Percentiles rank a stretch among this genome's conserved stretches.
Evolutionary conservation across 2,797 vertebrate species (phyloP).

Genomic region (Gephyroberyx darwinii): DNA sequence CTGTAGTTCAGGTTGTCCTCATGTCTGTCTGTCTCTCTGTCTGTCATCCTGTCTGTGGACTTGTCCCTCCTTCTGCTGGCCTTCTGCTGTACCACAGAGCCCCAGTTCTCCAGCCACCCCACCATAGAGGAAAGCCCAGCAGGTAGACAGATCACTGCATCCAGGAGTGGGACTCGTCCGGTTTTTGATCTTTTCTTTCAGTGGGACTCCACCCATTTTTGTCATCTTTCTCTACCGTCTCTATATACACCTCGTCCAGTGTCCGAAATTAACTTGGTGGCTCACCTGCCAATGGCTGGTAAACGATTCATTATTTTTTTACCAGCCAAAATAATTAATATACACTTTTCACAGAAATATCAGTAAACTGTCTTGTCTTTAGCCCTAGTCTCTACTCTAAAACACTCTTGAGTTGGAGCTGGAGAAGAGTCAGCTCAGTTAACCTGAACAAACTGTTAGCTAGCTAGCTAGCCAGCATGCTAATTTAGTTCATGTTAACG

Average conservation of each 20-base stretch:
- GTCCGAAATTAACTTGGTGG: constrained; percentile 35
- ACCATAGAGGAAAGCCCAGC: constrained; percentile 60
- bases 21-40: constrained; percentile 43
- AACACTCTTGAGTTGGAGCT: too few relatives aligned
- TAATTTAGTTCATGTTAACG: too few relatives aligned
- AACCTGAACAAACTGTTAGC: too few relatives aligned
- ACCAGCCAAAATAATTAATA: too few relatives aligned
- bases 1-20: constrained; percentile 32
- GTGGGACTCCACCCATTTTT: not conserved
- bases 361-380: too few relatives aligned
- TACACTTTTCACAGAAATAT: too few relatives aligned
- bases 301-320: too few relatives aligned
- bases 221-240: too few relatives aligned
- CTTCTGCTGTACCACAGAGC: constrained; percentile 60
- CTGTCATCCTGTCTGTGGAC: constrained; percentile 28
- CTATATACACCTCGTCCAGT: not conserved
- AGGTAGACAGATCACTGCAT: constrained; percentile 68
- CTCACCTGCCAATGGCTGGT: too few relatives aligned
- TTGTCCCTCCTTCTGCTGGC: constrained; percentile 24
- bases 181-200: constrained; percentile 11
- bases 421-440: too few relatives aligned
- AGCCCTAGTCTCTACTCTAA: too few relatives aligned
- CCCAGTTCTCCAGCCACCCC: constrained; percentile 62
- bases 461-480: too few relatives aligned
- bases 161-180: constrained; percentile 41